These are phyloP conservation scores for Drosophila leontia DNA, from an alignment of 1,140 invertebrate genomes.

Conservation along the genomic window DNA sequence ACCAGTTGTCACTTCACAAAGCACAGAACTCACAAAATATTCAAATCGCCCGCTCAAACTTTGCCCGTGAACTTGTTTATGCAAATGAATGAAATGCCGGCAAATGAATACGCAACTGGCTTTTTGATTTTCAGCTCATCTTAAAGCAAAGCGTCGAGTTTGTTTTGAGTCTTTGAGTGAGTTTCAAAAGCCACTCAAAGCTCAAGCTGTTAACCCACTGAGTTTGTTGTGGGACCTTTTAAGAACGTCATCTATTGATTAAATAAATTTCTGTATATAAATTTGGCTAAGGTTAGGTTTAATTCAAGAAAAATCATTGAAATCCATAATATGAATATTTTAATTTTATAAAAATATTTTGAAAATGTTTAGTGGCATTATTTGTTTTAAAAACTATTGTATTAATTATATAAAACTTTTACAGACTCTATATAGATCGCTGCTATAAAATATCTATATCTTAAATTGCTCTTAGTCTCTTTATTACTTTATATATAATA, in stretches of 20 bases:
- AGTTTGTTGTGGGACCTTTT: not conserved
- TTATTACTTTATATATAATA: too few relatives aligned
- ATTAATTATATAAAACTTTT: too few relatives aligned
- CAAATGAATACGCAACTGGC: constrained; percentile 46
- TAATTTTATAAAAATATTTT: too few relatives aligned
- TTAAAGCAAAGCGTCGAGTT: constrained; percentile 7
- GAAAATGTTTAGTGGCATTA: too few relatives aligned
- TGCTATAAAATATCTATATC: too few relatives aligned
- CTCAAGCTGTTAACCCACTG: constrained; percentile 30
- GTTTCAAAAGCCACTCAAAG: constrained; percentile 24
- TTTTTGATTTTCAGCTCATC: constrained; percentile 15
- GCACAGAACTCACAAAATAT: constrained; percentile 37
- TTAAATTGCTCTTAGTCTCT: too few relatives aligned
- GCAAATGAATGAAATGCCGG: constrained; percentile 65
- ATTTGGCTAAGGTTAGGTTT: not conserved
- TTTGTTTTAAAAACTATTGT: too few relatives aligned
- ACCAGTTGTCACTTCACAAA: constrained; percentile 50
- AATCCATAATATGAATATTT: too few relatives aligned
- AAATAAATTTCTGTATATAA: not conserved
- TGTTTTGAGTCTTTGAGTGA: constrained; percentile 37
- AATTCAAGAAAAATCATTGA: not conserved
- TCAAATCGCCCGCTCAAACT: constrained; percentile 69
- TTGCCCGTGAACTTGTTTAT: constrained; percentile 81
- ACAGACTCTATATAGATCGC: too few relatives aligned
- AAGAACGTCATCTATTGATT: not conserved